Conservation (phyloP, 2,797 vertebrate species). For the Coluber constrictor region DNA sequence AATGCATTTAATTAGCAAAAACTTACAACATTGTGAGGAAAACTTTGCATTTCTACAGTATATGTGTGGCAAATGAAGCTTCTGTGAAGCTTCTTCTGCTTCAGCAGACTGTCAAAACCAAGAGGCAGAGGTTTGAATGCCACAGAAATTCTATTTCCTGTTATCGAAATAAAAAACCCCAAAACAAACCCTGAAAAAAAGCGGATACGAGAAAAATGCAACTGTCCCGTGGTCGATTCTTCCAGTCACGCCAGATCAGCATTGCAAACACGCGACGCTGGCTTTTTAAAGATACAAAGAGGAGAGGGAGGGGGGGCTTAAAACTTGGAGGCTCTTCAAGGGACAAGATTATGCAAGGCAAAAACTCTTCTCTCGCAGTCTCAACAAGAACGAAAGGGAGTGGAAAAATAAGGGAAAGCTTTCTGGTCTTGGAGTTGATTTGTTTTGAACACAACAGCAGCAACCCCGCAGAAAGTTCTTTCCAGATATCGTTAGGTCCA, state of each 20-base stretch:
- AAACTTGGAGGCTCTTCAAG: not conserved
- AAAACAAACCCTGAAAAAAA: conserved; percentile 47
- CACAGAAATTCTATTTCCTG: conserved; percentile 52
- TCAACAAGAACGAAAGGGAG: not conserved
- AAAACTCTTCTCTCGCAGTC: not conserved
- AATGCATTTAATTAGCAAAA: not conserved
- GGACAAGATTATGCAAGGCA: not conserved
- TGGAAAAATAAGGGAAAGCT: not conserved
- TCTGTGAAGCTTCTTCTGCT: conserved; percentile 33
- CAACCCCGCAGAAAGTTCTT: not conserved
- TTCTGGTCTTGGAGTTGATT: not conserved
- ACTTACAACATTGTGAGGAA: not conserved
- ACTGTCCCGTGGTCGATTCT: conserved; percentile 66
- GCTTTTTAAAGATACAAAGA: not conserved
- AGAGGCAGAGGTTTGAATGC: conserved; percentile 6
- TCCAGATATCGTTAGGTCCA: not conserved
- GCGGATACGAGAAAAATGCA: conserved; percentile 44
- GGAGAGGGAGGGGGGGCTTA: not conserved
- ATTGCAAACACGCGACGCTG: not conserved
- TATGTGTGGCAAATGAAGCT: conserved; percentile 45
- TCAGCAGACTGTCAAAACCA: conserved; percentile 22
- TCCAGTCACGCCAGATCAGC: conserved; percentile 59
- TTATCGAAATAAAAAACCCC: conserved; percentile 39
- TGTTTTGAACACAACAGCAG: not conserved
- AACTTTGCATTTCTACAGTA: not conserved